Base-by-base conservation (phyloP, 2,113 vertebrate species). In the Suncus etruscus region DNA sequence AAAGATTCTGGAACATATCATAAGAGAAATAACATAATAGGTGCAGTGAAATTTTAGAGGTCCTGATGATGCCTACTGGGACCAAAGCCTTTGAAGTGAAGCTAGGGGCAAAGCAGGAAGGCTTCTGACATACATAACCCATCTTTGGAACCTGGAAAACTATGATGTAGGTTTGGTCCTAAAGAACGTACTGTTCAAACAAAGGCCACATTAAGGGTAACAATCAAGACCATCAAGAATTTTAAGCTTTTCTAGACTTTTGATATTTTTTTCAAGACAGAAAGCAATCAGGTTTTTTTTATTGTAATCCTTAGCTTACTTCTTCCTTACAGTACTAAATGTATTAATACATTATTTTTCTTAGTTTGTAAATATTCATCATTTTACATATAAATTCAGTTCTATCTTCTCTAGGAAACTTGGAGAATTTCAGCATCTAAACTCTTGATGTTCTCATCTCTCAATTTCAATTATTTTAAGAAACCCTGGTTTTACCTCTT, bases 181-280 rank as follows among this genome's bases (percentile, higher is more conserved):
- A 54, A 16, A 54, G 54, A 54, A 15, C 14, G 12, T 16, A 54
- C 54, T 14, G 54, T 16, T 54, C 10, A 15, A 54, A 54, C 11
- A 14, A 54, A 54, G 54, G 54, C 12, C 54, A 54, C 54, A 54
- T 54, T 54, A 54, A 54, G 12, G 18, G 18, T 16, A 54, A 3
- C 12, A 10, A 54, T 14, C 3, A 54, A 54, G 1, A 14, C 54
- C 54, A 15, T 54, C 54, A 54, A 54, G 12, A 54, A 54, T 16
- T 54, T 11, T 70, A 0, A 68, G 87, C 47, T 51, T 84, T 22
- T 90, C 63, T 54, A 51, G 61, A 15, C 68, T 83, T 2, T 27
- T 50, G 16, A 22, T 81, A 77, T 69, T 80, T 92, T 80, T 92
- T 74, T 63, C 24, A 66, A 89, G 14, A 47, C 51, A 84, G 25